A percentile compares a stretch with the other conserved stretches of the same genome.
phyloP scores from a whole-genome alignment of 2,888 invertebrate genomes.

The Drosophila niveifrons region DNA sequence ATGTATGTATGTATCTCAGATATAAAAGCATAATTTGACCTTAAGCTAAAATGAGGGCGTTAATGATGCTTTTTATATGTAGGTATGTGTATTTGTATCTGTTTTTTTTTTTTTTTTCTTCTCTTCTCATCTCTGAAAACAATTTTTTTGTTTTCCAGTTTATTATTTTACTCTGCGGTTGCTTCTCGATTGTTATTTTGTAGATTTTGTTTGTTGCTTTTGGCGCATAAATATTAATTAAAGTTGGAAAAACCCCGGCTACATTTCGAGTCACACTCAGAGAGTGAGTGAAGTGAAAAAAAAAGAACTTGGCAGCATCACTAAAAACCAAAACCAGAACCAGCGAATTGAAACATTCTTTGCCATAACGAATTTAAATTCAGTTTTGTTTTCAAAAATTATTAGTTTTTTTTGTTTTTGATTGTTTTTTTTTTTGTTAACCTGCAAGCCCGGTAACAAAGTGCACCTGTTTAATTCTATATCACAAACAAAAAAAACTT shows the following conservation, averaged over 20 bases:
- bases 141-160: slow-evolving; percentile 49
- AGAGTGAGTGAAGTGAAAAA: slow-evolving; percentile 20
- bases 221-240: slow-evolving; percentile 76
- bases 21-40: slow-evolving; percentile 80
- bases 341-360: slow-evolving; percentile 29
- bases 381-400: slow-evolving; percentile 21
- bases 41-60: slow-evolving; percentile 82
- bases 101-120: slow-evolving; percentile 14
- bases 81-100: slow-evolving; percentile 36
- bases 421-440: slow-evolving; percentile 13
- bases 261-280: slow-evolving; percentile 32
- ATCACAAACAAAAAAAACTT: slow-evolving; percentile 49
- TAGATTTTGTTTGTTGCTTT: slow-evolving; percentile 56
- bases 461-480: slow-evolving; percentile 62
- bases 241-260: slow-evolving; percentile 62
- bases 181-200: slow-evolving; percentile 43
- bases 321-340: slow-evolving; percentile 41
- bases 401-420: slow-evolving; percentile 8
- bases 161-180: slow-evolving; percentile 49
- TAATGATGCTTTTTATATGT: slow-evolving; percentile 76
- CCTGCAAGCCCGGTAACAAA: slow-evolving; percentile 30
- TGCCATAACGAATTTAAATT: slow-evolving; percentile 20
- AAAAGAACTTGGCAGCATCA: slow-evolving; percentile 25
- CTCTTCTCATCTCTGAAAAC: slow-evolving; percentile 30
- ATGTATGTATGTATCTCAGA: slow-evolving; percentile 39